Evolutionary conservation across 2,797 vertebrate genomes (phyloP).

Genomic region (Percopsis omiscomaycus): DNA sequence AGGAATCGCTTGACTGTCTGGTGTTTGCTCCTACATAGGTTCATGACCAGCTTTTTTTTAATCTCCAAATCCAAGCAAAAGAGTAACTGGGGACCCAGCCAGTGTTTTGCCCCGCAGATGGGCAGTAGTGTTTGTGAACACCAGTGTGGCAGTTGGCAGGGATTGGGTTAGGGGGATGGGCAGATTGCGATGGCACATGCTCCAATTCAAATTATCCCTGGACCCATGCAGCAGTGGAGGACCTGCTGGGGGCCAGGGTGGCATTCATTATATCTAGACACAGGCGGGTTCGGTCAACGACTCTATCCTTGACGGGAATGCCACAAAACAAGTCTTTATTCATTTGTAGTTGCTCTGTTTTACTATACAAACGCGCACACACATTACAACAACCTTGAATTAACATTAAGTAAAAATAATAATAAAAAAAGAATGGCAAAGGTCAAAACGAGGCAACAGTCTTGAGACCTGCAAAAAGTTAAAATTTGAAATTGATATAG

Average conservation of each 20-base stretch:
- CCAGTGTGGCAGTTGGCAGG: conserved; percentile 78
- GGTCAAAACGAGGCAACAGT: too few species aligned
- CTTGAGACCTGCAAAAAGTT: too few species aligned
- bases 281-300: conserved; percentile 63
- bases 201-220: conserved; percentile 78
- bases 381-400: too few species aligned
- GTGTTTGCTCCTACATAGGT: conserved; percentile 29
- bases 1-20: conserved; percentile 36
- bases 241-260: conserved; percentile 74
- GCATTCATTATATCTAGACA: conserved; percentile 72
- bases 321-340: conserved; percentile 27
- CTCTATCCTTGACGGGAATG: conserved; percentile 50
- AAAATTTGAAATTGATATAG: too few species aligned
- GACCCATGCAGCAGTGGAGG: conserved; percentile 71
- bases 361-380: background rate
- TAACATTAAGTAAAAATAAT: too few species aligned
- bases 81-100: conserved; percentile 64
- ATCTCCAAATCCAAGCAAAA: conserved; percentile 44
- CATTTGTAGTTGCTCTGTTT: conserved; percentile 18
- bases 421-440: too few species aligned
- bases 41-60: conserved; percentile 32
- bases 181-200: conserved; percentile 77
- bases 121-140: conserved; percentile 78
- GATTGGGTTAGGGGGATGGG: conserved; percentile 63
- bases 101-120: conserved; percentile 76